Base-by-base conservation (phyloP, 2,888 invertebrate species). In the Spialia ferax region DNA sequence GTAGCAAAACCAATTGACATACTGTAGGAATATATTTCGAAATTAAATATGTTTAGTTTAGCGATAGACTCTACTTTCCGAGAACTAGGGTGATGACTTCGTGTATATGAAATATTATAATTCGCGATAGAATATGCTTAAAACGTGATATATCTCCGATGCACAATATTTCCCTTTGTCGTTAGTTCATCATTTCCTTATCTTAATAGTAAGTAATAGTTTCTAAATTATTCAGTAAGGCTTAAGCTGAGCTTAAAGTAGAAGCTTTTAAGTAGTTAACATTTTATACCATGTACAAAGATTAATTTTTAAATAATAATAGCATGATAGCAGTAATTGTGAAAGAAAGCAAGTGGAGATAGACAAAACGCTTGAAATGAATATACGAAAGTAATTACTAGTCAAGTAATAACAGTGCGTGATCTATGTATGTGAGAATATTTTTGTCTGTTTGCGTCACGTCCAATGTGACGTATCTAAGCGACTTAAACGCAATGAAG, bases 361-460 rank as follows among this genome's bases (percentile, higher is more conserved):
- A 48, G 10, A 48, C 18, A 48, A 48, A 18, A 48, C 15, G 42
- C n/a, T 38, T 38, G 18, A 18, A 50, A 50, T 22, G 13, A 22
- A 13, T 13, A 23, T 13, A 13, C 22, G 6, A 23, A 52, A 23
- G 13, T 52, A 52, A 52, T 52, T 57, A 48, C 45, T 52, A 57
- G 23, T 38, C 1, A n/a, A 23, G 45, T 15, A 29, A 26, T 42
- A n/a, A n/a, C n/a, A 45, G 56, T 26, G 26, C 63, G 63, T 63
- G 56, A 63, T 63, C 32, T 63, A 63, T 32, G 20, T 20, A 42
- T 32, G 20, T 20, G 26, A 63, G 54, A 55, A 29, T 63, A 63
- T 63, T 63, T n/a, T 63, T 29, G 62, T 35, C 38, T 8, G 63
- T 63, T 63, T 56, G 63, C 63, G 63, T 63, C 63, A 63, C 63